Evolutionary conservation across 1,140 invertebrate genomes (phyloP).

Genomic region (Zaprionus camerounensis): DNA sequence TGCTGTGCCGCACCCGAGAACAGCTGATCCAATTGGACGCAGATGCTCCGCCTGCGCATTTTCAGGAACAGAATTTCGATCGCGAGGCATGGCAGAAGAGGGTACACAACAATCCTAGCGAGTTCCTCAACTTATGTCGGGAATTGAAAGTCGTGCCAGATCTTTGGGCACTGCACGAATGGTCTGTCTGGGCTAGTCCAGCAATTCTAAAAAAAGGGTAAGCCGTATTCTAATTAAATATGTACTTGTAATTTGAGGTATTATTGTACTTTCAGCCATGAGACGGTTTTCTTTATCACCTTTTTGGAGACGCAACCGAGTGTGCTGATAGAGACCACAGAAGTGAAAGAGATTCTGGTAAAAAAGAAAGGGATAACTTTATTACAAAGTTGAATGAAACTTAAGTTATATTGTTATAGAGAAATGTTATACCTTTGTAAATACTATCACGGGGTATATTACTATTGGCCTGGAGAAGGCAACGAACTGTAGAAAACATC

Average conservation of each 20-base stretch:
- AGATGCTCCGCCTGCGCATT: not conserved
- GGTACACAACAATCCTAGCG: constrained; percentile 88
- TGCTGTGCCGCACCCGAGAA: constrained; percentile 87
- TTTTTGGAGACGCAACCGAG: constrained; percentile 86
- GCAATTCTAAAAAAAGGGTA: constrained; percentile 82
- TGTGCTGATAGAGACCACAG: constrained; percentile 86
- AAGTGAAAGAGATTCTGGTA: constrained; percentile 90
- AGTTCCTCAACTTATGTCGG: constrained; percentile 90
- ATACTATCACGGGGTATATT: no score
- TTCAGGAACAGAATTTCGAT: constrained; percentile 42
- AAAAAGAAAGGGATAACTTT: constrained; percentile 27
- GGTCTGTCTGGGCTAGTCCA: constrained; percentile 95
- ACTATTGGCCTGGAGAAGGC: no score
- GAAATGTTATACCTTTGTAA: no score
- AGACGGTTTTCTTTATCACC: constrained; percentile 92
- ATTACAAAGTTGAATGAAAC: not conserved
- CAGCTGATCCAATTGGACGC: constrained; percentile 31
- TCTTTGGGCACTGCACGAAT: constrained; percentile 92
- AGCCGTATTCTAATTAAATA: not conserved
- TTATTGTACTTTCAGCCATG: constrained; percentile 84
- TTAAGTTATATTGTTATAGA: not conserved
- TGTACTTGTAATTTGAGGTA: not conserved
- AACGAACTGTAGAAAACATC: no score
- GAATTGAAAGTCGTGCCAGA: constrained; percentile 91
- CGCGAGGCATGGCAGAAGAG: constrained; percentile 62